Conservation (phyloP, 2,888 invertebrate genomes). For the Napeogenes inachia region DNA sequence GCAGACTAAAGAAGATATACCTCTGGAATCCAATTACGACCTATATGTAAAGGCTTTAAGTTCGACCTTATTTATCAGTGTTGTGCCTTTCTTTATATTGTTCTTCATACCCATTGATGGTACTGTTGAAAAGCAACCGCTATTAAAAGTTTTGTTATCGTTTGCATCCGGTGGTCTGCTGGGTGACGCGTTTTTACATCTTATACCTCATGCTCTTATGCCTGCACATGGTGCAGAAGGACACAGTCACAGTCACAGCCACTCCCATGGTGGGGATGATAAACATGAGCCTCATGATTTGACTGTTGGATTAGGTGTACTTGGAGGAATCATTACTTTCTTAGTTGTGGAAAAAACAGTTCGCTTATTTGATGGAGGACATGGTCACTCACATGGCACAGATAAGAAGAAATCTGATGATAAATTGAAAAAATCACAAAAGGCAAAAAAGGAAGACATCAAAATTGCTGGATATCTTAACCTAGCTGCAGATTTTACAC, state of each 20-base stretch:
- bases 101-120: conserved; percentile 95
- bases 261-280: conserved; percentile 72
- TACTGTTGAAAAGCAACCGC: conserved; percentile 87
- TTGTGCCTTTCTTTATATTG: conserved; percentile 95
- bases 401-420: conserved; percentile 66
- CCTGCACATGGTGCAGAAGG: conserved; percentile 61
- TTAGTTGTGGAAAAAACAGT: conserved; percentile 95
- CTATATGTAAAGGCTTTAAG: conserved; percentile 90
- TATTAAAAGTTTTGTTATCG: conserved; percentile 92
- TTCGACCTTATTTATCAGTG: conserved; percentile 95
- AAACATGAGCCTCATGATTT: conserved; percentile 83
- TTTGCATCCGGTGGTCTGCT: conserved; percentile 97
- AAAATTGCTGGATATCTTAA: conserved; percentile 91
- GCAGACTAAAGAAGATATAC: conserved; percentile 67
- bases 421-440: conserved; percentile 56
- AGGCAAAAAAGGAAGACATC: conserved; percentile 65
- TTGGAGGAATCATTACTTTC: conserved; percentile 95
- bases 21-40: conserved; percentile 53
- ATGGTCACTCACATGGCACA: conserved; percentile 83
- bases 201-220: conserved; percentile 95
- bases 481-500: conserved; percentile 97
- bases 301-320: conserved; percentile 95
- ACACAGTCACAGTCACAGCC: conserved; percentile 64
- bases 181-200: conserved; percentile 98
- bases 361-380: conserved; percentile 89